Evolutionary conservation across 2,113 vertebrate species (phyloP), one percentile per base, ranked within the genome.

Genomic region (Dolichotis patagonum): DNA sequence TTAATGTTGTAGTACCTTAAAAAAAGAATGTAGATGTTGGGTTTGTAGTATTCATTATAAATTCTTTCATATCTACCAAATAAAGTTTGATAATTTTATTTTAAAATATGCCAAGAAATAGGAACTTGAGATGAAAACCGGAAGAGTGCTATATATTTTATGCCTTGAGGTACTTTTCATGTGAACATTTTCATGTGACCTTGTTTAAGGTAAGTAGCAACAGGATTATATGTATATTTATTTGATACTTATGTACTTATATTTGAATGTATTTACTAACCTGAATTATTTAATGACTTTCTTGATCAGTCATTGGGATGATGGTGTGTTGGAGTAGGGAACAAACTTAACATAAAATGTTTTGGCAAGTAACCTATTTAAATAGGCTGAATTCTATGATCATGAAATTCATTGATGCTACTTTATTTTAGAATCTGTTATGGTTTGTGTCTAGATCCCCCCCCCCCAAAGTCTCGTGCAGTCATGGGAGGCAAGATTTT

Each of bases 81-180:
- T 90, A 85, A 49, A 80, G 16, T 92, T 93, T 58, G 24, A 69
- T 67, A 67, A 26, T 95, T 83, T 65, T 19, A 71, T 80, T 90
- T 90, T 52, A 80, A 88, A 65, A 0, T 86, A 86, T n/a, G 13
- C 81, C 85, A 69, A 65, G 88, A 38, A 62, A 58, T 28, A 71
- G 8, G 54, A 92, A 93, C 52, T 96, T 78, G 41, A 85, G 71
- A 69, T 86, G 43, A 88, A 90, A 71, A 43, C 87, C 32, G n/a
- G n/a, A 90, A 93, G 52, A 81, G n/a, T 60, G 38, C 38, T 95
- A 28, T 38, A 65, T 35, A 81, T 95, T 87, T 67, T 95, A 80
- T 60, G 28, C 12, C 22, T 54, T 1, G 8, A 38, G 35, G 71
- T 73, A 38, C 52, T 93, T 90, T 88, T 91, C 75, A 84, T 3